These are phyloP conservation scores for Dinomys branickii DNA, from an alignment of 2,113 vertebrate species.

Conservation along the genomic window DNA sequence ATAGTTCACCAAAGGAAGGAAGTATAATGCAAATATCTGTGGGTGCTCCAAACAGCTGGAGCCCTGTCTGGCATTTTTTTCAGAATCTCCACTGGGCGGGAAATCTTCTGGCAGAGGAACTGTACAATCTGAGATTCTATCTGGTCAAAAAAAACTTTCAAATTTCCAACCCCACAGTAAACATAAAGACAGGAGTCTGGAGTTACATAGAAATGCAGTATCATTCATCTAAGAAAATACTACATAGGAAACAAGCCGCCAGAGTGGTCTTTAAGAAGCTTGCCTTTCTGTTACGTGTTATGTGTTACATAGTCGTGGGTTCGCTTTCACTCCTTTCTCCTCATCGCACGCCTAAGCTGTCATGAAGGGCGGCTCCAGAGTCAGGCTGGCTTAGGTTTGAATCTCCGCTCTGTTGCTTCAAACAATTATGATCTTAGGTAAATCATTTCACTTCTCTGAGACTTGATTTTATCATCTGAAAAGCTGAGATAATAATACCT, in stretches of 20 bases:
- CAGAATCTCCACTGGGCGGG: neutral
- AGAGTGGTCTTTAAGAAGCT: neutral
- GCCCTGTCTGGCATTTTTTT: neutral
- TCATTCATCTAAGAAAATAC: neutral
- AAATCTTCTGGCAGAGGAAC: neutral
- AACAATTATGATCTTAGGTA: constrained; percentile 65
- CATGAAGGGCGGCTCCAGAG: neutral
- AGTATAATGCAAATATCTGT: neutral
- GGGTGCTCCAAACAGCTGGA: neutral
- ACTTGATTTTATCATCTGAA: constrained; percentile 74
- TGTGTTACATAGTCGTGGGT: neutral
- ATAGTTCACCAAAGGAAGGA: neutral
- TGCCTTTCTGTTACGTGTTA: neutral
- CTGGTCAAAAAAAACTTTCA: neutral
- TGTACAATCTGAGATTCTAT: neutral
- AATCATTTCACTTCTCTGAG: constrained; percentile 56
- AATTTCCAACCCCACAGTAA: neutral
- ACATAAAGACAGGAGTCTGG: neutral
- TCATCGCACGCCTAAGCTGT: neutral
- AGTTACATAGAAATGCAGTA: neutral
- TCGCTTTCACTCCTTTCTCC: neutral
- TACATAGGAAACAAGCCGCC: neutral
- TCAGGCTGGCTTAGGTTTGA: constrained; percentile 5
- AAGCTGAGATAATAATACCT: constrained; percentile 58
- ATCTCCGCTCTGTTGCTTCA: constrained; percentile 38